These are phyloP conservation scores for Halcyon leucocephala DNA, from an alignment of 2,797 vertebrate species.

Conservation along the genomic window DNA sequence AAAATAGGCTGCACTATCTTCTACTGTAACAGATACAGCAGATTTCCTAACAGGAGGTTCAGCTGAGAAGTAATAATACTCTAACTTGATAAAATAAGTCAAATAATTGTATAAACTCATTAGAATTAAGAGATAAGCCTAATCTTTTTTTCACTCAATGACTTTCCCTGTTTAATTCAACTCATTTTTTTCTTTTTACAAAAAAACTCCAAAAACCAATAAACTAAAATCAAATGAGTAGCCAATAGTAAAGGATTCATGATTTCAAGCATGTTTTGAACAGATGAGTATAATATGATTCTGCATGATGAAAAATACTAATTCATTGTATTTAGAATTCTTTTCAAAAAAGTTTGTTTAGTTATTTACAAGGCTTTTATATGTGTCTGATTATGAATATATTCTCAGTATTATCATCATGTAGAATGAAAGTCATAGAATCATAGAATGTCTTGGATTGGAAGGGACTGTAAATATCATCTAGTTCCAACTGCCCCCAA, in stretches of 20 bases:
- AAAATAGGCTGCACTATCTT: background rate
- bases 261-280: background rate
- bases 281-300: background rate
- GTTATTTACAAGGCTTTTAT: background rate
- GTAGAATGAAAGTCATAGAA: background rate
- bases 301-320: background rate
- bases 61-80: background rate
- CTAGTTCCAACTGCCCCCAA: background rate
- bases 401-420: background rate
- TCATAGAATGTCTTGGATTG: background rate
- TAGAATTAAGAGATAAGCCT: conserved; percentile 42
- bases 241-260: background rate
- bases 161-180: conserved; percentile 36
- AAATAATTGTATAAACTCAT: conserved; percentile 21
- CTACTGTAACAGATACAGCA: background rate
- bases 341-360: conserved; percentile 12
- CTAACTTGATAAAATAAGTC: background rate
- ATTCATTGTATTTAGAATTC: background rate
- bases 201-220: background rate
- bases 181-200: background rate
- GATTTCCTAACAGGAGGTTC: background rate
- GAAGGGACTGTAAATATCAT: background rate
- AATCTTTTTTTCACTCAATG: background rate
- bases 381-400: background rate
- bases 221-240: background rate